phyloP scores from a whole-genome alignment of 1,140 invertebrate genomes.

The Oedothorax gibbosus region DNA sequence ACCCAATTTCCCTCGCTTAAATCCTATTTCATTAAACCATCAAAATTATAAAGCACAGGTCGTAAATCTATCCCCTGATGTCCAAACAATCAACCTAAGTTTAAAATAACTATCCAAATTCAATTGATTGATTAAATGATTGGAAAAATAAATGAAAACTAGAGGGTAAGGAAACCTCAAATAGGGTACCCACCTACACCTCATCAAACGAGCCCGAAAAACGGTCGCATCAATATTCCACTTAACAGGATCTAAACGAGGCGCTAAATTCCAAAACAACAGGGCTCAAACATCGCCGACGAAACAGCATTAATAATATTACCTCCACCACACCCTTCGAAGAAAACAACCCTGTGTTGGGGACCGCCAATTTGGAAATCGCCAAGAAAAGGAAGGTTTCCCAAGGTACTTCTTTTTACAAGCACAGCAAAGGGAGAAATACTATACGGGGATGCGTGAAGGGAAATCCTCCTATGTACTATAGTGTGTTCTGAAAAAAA shows the following conservation, averaged over 20 bases:
- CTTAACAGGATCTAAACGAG: slow-evolving; percentile 34
- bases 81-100: too few relatives aligned
- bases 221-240: slow-evolving; percentile 24
- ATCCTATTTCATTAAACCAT: too few relatives aligned
- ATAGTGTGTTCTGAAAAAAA: too few relatives aligned
- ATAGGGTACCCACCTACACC: neutral
- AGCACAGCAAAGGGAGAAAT: too few relatives aligned
- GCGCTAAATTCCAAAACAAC: slow-evolving; percentile 42
- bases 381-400: too few relatives aligned
- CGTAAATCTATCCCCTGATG: too few relatives aligned
- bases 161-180: neutral
- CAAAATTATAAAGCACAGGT: too few relatives aligned
- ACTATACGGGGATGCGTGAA: too few relatives aligned
- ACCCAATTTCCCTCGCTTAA: too few relatives aligned
- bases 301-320: neutral
- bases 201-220: neutral
- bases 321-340: slow-evolving; percentile 16
- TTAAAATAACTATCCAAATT: too few relatives aligned
- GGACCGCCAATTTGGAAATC: neutral
- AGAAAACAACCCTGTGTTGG: slow-evolving; percentile 15
- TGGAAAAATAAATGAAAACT: neutral
- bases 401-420: too few relatives aligned
- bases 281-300: neutral
- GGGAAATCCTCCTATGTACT: too few relatives aligned
- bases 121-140: neutral